Evolutionary conservation across 1,140 invertebrate genomes (phyloP).

Genomic region (Oryctes rhinoceros): DNA sequence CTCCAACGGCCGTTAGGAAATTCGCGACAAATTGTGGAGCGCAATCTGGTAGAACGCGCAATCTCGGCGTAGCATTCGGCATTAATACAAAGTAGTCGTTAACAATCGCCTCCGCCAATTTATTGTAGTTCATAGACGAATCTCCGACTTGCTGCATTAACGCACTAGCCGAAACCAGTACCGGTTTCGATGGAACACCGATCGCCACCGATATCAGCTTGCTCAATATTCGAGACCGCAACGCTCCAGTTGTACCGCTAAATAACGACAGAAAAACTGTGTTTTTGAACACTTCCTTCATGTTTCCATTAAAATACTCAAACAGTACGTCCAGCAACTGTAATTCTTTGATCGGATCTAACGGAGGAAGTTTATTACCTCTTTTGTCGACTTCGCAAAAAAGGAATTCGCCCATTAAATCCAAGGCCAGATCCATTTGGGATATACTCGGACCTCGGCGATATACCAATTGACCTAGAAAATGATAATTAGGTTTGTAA

Average conservation of each 20-base stretch:
- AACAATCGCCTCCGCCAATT: conserved; percentile 77
- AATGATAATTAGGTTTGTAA: background rate
- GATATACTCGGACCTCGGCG: conserved; percentile 63
- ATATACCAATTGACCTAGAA: conserved; percentile 62
- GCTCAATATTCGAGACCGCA: conserved; percentile 75
- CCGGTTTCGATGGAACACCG: conserved; percentile 74
- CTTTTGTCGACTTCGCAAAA: conserved; percentile 79
- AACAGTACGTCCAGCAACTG: conserved; percentile 79
- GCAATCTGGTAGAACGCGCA: conserved; percentile 73
- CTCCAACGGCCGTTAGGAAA: conserved; percentile 81
- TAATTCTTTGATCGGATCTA: conserved; percentile 76
- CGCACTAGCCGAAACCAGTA: conserved; percentile 80
- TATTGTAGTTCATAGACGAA: conserved; percentile 74
- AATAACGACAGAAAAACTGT: conserved; percentile 83
- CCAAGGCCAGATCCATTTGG: conserved; percentile 72
- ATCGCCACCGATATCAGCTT: conserved; percentile 82
- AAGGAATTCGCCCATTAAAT: conserved; percentile 83
- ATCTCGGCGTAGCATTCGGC: conserved; percentile 69
- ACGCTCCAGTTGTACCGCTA: conserved; percentile 71
- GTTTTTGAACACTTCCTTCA: conserved; percentile 78
- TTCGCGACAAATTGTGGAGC: conserved; percentile 83
- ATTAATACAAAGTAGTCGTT: conserved; percentile 80
- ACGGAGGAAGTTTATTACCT: conserved; percentile 64
- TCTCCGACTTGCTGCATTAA: conserved; percentile 86
- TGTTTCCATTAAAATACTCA: conserved; percentile 75